Base-by-base conservation (phyloP, 2,797 vertebrate species). In the Myotis myotis region DNA sequence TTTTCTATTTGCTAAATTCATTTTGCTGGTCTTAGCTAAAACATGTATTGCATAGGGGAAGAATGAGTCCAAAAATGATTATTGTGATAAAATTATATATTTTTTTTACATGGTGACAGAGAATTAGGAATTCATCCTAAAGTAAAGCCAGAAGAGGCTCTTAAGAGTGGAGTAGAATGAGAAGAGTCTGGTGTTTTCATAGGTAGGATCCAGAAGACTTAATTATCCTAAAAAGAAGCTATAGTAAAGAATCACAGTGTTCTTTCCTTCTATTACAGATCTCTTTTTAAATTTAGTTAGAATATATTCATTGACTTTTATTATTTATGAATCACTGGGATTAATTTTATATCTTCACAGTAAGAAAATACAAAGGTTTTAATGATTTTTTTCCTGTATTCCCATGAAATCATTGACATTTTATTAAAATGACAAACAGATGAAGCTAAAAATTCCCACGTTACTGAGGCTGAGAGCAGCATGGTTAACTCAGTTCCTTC, bases 401-500 rank as follows among this genome's bases (percentile, higher is more conserved):
- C 8, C 5, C 60, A 41, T 57, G 55, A 89, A 78, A 79, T 60
- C 10, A 16, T 20, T 57, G 78, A 30, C 3, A 41, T 74, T 79
- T 62, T 57, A 70, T 33, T 28, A 33, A n/a, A 60, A 15, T 16
- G 62, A 84, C 23, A 38, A 66, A 64, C 28, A 11, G n/a, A 44
- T 60, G 53, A 49, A 70, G 22, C 33, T 78, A 19, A 55, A 41
- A 44, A 25, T 49, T 10, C 9, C 7, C 17, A 0, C 9, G 23
- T 9, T 47, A 2, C 0, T 25, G 41, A 57, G 83, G 47, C 22
- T 41, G 1, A 6, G 22, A 28, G 51, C 72, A 75, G 4, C 7
- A 0, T 13, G 20, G 16, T 2, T 23, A 5, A 8, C 2, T 20
- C 53, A 17, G 11, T 22, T 5, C 8, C 25, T 22, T 44, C 38